Evolutionary conservation across 2,888 invertebrate genomes (phyloP), one percentile per base, ranked within the genome.

Genomic region (Drosophila quinaria): DNA sequence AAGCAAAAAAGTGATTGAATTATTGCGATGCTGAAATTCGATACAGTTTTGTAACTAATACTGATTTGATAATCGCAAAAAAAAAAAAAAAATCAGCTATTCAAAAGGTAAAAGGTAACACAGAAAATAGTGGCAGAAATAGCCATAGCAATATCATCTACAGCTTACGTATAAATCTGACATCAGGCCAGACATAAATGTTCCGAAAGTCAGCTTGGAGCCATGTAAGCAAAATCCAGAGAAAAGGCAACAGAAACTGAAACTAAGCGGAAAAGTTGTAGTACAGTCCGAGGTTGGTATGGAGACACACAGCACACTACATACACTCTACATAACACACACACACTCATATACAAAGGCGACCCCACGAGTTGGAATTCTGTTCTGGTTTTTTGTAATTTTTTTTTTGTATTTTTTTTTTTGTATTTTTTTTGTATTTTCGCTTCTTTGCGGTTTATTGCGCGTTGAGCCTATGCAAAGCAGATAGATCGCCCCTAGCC

Each of bases 401-500:
- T n/a, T 44, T 42, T 42, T 31, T 31, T 25, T 19, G n/a, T n/a
- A 19, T 41, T 9, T 31, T 9, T 31, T 17, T 42, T 44, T 46
- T 13, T 35, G 19, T 46, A 33, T 37, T 47, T 46, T 17, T n/a
- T n/a, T n/a, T n/a, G n/a, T n/a, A n/a, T n/a, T n/a, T n/a, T n/a
- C 35, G 29, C 25, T 47, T 46, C 47, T 47, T 60, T 75, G 75
- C 63, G 76, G 67, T 61, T 76, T 75, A 75, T 71, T 76, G 72
- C 72, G 76, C 68, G 76, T 64, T 76, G 64, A 61, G 72, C 76
- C 72, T 64, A 68, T 72, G 76, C 72, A 76, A 64, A 64, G 68
- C 72, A 67, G 58, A 64, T 71, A 56, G 61, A 75, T 76, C 49
- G 63, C 58, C 71, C 67, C 47, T 13, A 42, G 71, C 65, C 35